These are phyloP conservation scores for Chloroceryle inda DNA, from an alignment of 2,797 vertebrate species.

Conservation along the genomic window DNA sequence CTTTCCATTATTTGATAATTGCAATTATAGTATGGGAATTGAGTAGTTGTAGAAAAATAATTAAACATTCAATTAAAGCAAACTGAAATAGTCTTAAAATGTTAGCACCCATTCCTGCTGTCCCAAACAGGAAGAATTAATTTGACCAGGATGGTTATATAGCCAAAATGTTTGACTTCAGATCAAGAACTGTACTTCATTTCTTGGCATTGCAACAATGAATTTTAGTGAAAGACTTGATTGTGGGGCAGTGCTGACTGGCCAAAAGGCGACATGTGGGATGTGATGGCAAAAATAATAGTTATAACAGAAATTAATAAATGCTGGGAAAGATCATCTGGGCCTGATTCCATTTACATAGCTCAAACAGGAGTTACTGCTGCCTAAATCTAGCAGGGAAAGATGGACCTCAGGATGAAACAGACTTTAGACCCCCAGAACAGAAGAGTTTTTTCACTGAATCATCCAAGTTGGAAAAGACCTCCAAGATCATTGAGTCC, in stretches of 20 bases:
- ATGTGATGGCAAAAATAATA: constrained; percentile 5
- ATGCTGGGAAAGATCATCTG: not conserved
- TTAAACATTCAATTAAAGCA: constrained; percentile 49
- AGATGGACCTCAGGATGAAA: not conserved
- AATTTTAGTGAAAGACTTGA: constrained; percentile 18
- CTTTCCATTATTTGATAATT: constrained; percentile 48
- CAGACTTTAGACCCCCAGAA: not conserved
- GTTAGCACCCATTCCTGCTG: not conserved
- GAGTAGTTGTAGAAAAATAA: constrained; percentile 60
- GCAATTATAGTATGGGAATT: constrained; percentile 44
- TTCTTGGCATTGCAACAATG: not conserved
- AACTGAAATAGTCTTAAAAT: constrained; percentile 36
- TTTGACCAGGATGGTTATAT: not conserved
- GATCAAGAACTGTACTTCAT: not conserved
- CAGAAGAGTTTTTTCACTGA: not conserved
- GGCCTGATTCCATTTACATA: not conserved
- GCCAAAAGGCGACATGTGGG: not conserved
- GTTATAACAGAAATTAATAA: not conserved
- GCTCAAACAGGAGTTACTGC: not conserved
- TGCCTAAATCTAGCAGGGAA: not conserved
- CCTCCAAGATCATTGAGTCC: too few species aligned
- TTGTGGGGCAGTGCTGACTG: not conserved
- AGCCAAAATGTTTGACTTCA: not conserved
- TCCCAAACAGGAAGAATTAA: not conserved
- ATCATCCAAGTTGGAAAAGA: too few species aligned